Evolutionary conservation across 2,797 vertebrate genomes (phyloP).

Genomic region (Xenentodon cancila): DNA sequence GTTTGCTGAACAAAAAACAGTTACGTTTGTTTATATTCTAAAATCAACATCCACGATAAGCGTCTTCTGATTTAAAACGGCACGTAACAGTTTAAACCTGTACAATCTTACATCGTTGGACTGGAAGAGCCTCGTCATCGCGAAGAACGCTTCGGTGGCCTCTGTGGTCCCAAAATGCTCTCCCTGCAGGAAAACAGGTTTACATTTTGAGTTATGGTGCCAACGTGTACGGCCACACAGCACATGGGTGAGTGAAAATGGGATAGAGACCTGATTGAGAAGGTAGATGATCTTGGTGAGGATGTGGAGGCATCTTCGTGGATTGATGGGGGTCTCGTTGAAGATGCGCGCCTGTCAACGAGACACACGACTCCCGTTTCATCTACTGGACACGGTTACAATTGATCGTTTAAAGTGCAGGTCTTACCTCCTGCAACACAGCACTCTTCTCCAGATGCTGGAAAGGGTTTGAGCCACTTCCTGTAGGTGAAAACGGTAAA

Average conservation of each 20-base stretch:
- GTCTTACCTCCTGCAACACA: constrained; percentile 93
- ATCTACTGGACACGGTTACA: neutral
- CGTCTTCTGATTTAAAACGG: neutral
- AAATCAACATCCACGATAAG: neutral
- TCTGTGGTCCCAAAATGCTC: constrained; percentile 97
- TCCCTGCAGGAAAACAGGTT: constrained; percentile 77
- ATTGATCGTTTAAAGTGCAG: neutral
- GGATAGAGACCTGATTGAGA: constrained; percentile 90
- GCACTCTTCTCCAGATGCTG: constrained; percentile 98
- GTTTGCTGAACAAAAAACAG: constrained; percentile 86
- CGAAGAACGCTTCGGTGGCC: constrained; percentile 97
- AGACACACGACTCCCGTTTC: neutral
- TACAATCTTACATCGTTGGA: constrained; percentile 91
- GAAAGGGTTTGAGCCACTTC: constrained; percentile 96
- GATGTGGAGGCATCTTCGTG: constrained; percentile 96
- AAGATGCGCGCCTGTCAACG: constrained; percentile 91
- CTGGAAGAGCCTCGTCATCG: constrained; percentile 97
- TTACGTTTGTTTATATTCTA: neutral
- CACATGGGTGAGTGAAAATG: too few relatives aligned
- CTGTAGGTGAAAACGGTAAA: constrained; percentile 72
- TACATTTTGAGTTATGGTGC: neutral
- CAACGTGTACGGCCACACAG: neutral
- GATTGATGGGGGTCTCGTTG: constrained; percentile 98
- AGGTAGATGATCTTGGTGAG: constrained; percentile 98
- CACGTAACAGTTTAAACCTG: neutral